Evolutionary conservation across 2,888 invertebrate species (phyloP).

Genomic region (Pherbina coryleti): DNA sequence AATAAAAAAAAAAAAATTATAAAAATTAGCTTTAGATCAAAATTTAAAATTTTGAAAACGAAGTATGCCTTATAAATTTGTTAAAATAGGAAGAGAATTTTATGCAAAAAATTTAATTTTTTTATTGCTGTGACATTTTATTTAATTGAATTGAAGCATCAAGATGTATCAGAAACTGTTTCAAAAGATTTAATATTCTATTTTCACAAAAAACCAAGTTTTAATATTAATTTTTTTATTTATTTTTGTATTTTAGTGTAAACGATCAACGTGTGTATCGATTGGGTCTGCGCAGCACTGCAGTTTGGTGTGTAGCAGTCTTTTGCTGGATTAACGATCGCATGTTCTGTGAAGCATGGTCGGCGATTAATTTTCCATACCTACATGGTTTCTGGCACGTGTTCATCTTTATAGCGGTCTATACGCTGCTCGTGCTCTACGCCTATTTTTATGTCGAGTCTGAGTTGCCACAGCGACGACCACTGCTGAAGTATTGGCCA

Average conservation of each 20-base stretch:
- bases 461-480: constrained; percentile 80
- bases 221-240: neutral
- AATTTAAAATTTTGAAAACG: too few relatives aligned
- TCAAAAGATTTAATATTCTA: too few relatives aligned
- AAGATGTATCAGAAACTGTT: too few relatives aligned
- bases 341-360: constrained; percentile 84
- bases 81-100: too few relatives aligned
- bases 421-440: constrained; percentile 81
- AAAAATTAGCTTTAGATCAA: too few relatives aligned
- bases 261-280: constrained; percentile 75
- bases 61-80: too few relatives aligned
- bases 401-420: constrained; percentile 83
- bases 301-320: constrained; percentile 78
- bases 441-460: constrained; percentile 83
- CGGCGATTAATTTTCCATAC: constrained; percentile 83
- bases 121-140: too few relatives aligned
- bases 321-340: constrained; percentile 85
- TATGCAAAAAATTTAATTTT: too few relatives aligned
- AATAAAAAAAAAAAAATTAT: too few relatives aligned
- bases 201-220: neutral
- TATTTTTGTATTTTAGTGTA: constrained; percentile 56
- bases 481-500: constrained; percentile 83
- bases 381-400: constrained; percentile 88
- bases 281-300: constrained; percentile 78
- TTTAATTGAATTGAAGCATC: too few relatives aligned